Percentiles rank a stretch among this genome's conserved stretches.
These are phyloP conservation scores for Chondrosia reniformis DNA, from an alignment of 37 sponge, comb jelly and placozoan genomes.

Conservation along the genomic window DNA sequence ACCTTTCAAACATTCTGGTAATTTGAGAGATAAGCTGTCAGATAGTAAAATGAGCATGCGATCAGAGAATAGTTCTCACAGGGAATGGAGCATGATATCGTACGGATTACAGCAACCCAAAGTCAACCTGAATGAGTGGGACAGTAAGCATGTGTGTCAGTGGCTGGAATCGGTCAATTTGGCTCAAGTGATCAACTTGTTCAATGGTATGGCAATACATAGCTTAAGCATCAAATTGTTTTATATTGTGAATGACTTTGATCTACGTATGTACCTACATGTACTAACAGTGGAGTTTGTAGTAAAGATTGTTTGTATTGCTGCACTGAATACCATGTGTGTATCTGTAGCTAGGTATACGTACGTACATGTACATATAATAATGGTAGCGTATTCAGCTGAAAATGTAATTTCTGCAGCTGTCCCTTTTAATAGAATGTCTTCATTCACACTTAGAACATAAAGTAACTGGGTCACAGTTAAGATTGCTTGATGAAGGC, in stretches of 20 bases:
- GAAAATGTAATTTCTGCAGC: no score
- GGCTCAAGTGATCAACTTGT: constrained; percentile 2
- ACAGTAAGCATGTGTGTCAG: constrained; percentile 1
- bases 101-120: constrained; percentile 9
- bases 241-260: no score
- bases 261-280: no score
- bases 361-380: no score
- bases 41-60: neutral
- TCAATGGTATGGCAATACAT: neutral
- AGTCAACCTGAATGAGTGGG: constrained; percentile 14
- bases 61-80: neutral
- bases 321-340: no score
- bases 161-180: constrained; percentile 20
- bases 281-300: no score
- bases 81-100: neutral
- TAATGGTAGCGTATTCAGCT: no score
- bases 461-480: neutral
- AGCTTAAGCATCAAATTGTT: neutral
- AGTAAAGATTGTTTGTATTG: no score
- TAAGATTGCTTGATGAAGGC: neutral
- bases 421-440: no score
- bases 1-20: no score
- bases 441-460: neutral
- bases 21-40: neutral
- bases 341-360: no score